A percentile compares a stretch with the other conserved stretches of the same genome.
These are phyloP conservation scores for Synergus gifuensis DNA, from an alignment of 2,888 invertebrate genomes.

Conservation along the genomic window DNA sequence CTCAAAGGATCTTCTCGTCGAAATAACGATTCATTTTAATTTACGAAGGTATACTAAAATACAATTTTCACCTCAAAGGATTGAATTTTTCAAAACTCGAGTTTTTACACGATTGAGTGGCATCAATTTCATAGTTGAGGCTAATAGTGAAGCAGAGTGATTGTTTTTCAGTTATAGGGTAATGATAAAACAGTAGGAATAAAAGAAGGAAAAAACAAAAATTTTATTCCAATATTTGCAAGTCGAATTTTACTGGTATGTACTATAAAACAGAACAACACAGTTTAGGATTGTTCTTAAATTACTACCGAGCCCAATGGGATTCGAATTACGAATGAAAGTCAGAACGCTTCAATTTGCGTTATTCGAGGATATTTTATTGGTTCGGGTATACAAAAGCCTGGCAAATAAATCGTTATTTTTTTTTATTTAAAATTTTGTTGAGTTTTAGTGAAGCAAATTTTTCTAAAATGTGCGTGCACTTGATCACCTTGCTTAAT, in stretches of 20 bases:
- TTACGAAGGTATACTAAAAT: not conserved
- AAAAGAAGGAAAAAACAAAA: not conserved
- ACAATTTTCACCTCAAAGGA: not conserved
- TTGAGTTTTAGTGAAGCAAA: not conserved
- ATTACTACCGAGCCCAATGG: slow-evolving; percentile 10
- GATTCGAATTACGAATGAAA: slow-evolving; percentile 26
- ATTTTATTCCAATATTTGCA: not conserved
- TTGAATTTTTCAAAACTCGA: not conserved
- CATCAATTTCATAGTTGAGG: too few species aligned
- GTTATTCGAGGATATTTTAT: slow-evolving; percentile 29
- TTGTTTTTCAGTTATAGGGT: too few species aligned
- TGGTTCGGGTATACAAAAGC: slow-evolving; percentile 27
- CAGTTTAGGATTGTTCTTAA: slow-evolving; percentile 17
- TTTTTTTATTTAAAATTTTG: slow-evolving; percentile 9
- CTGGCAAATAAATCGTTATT: slow-evolving; percentile 12
- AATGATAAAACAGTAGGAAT: not conserved
- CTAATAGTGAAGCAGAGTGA: too few species aligned
- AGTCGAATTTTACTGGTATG: not conserved
- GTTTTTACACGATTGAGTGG: not conserved
- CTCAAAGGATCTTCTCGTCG: not conserved
- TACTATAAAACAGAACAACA: not conserved
- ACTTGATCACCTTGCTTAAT: slow-evolving; percentile 23
- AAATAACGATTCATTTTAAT: slow-evolving; percentile 13
- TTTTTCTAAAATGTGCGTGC: not conserved
- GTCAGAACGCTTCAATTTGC: slow-evolving; percentile 16